phyloP scores from a whole-genome alignment of 2,113 vertebrate genomes.

The Helogale parvula region DNA sequence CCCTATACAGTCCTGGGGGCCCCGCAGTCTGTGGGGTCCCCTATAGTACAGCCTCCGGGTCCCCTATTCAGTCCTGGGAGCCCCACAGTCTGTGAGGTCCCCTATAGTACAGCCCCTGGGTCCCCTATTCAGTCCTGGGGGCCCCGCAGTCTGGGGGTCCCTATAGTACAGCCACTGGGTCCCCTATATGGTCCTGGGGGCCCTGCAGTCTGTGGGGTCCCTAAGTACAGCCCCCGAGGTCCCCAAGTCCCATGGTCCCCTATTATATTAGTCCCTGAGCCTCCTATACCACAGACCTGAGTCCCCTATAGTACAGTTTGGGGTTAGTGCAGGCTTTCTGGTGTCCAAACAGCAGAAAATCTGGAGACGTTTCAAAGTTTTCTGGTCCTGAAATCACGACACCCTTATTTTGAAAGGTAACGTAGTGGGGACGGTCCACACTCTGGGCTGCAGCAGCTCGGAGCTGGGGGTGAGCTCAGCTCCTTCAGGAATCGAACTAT shows the following conservation, averaged over 20 bases:
- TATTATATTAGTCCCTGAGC: no score
- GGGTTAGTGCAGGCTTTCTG: background rate
- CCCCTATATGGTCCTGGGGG: no score
- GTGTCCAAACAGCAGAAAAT: no score
- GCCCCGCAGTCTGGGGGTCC: background rate
- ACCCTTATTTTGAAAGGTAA: background rate
- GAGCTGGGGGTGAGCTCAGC: fast-evolving
- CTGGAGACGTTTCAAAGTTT: background rate
- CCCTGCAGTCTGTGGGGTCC: no score
- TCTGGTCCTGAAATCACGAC: background rate
- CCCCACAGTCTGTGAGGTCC: background rate
- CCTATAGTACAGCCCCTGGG: no score
- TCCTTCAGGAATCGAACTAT: background rate
- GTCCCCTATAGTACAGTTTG: no score
- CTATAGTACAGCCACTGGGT: no score
- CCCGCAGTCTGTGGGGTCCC: background rate
- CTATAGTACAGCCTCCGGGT: no score
- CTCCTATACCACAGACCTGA: no score
- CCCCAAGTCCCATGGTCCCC: no score
- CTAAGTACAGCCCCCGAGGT: no score
- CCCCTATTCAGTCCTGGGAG: background rate
- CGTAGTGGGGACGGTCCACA: fast-evolving
- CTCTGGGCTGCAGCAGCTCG: no score
- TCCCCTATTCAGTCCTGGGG: background rate
- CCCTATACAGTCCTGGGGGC: background rate